phyloP scores from a whole-genome alignment of 2,888 invertebrate genomes.

The Hirtodrosophila cameraria region DNA sequence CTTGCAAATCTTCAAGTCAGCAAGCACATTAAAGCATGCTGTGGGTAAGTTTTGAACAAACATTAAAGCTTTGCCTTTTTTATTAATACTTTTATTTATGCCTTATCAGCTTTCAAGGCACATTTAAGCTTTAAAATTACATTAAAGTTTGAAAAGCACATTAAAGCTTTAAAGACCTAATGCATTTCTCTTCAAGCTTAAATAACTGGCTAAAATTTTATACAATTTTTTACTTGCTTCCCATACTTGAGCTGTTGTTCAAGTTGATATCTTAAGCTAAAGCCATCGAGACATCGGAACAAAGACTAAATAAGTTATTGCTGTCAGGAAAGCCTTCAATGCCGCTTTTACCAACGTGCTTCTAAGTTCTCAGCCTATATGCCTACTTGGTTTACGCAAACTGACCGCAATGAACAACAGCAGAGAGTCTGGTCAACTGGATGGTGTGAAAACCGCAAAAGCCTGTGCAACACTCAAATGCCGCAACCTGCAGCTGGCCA shows the following conservation, averaged over 20 bases:
- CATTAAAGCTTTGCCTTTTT: no score
- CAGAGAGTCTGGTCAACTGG: constrained; percentile 10
- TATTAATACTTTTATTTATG: no score
- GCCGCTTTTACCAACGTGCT: constrained; percentile 1
- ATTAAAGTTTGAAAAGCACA: no score
- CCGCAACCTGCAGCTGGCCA: constrained; percentile 35
- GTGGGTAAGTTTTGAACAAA: no score
- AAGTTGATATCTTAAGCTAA: constrained; percentile 11
- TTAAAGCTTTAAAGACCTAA: no score
- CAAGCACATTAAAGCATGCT: no score
- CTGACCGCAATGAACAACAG: constrained; percentile 55
- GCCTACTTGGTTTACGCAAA: constrained; percentile 16
- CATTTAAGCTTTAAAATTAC: no score
- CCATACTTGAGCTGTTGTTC: neutral
- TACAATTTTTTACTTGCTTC: no score
- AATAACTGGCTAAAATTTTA: no score
- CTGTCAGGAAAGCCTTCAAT: constrained; percentile 7
- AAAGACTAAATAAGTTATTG: constrained; percentile 10
- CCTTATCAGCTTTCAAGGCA: no score
- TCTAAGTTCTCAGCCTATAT: neutral
- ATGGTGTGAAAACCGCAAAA: constrained; percentile 54
- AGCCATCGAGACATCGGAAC: neutral
- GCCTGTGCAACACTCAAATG: constrained; percentile 24
- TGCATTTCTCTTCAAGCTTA: no score
- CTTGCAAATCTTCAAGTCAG: no score